Evolutionary conservation across 2,888 invertebrate genomes (phyloP), one percentile per base, ranked within the genome.

Genomic region (Endotricha flammealis): DNA sequence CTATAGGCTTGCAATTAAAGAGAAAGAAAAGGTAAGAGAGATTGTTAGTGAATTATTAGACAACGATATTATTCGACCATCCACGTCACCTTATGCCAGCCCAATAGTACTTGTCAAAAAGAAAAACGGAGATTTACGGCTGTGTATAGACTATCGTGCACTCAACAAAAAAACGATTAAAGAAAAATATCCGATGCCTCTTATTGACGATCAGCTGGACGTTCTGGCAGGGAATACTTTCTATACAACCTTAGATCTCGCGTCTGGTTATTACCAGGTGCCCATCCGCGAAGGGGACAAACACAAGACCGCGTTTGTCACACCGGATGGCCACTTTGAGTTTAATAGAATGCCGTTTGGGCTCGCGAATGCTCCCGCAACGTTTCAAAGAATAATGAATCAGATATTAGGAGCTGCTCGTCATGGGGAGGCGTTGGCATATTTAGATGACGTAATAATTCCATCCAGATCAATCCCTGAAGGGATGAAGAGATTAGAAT

Each of bases 381-480:
- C 39, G 0, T 49, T 46, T 10, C 49, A 50, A 12, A 24, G 46
- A 1, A 37, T 36, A 13, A 42, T 48, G 2, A 40, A 50, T 29
- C 10, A 11, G 3, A 33, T 44, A 0, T n/a, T 48, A 2, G 36
- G 44, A 1, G 23, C 3, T 2, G 9, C 12, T 25, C 7, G 14
- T 27, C 8, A 13, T 36, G 3, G 29, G 10, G 2, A 35, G 30
- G 22, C 12, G n/a, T 20, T 47, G 36, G 24, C 36, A 34, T 29
- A 46, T 36, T 0, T 47, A 27, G 29, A 42, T 10, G 29, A 30
- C 1, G 20, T 38, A 6, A 38, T 44, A 2, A 29, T 42, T 1
- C 11, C 40, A 11, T 40, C 42, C 32, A 39, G 9, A 6, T 25
- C 1, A 24, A 38, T 7, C 13, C 23, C 8, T n/a, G 9, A 31